Conservation (phyloP, 2,888 invertebrate species). For the Neoscelio sp. region DNA sequence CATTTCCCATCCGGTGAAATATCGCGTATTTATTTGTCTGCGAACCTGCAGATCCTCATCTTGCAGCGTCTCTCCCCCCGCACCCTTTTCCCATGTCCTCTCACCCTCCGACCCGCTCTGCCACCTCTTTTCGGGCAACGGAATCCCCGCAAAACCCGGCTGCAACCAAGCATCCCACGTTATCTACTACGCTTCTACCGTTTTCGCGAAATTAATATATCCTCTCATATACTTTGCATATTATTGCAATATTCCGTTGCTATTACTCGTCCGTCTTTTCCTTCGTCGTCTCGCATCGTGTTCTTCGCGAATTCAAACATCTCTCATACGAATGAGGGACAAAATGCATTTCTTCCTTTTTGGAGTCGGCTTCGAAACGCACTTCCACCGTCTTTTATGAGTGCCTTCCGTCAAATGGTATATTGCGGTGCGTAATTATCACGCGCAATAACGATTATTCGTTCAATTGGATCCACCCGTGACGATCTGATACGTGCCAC, state of each 20-base stretch:
- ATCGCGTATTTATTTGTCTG: constrained; percentile 83
- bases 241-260: constrained; percentile 82
- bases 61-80: constrained; percentile 66
- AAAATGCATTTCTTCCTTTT: constrained; percentile 18
- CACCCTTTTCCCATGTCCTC: constrained; percentile 67
- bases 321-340: constrained; percentile 36
- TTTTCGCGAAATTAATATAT: constrained; percentile 83
- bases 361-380: background rate
- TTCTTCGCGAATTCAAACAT: constrained; percentile 57
- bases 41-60: constrained; percentile 79
- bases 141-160: constrained; percentile 65
- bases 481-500: constrained; percentile 71
- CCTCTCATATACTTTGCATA: constrained; percentile 83
- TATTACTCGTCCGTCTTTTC: constrained; percentile 80
- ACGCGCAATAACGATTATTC: constrained; percentile 34
- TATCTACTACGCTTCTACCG: constrained; percentile 79
- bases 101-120: constrained; percentile 69
- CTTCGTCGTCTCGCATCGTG: constrained; percentile 57
- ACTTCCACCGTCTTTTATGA: too few species aligned
- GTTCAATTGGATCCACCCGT: constrained; percentile 44
- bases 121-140: constrained; percentile 76
- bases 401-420: background rate
- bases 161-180: constrained; percentile 69
- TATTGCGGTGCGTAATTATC: constrained; percentile 36
- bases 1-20: constrained; percentile 82